Base-by-base conservation (phyloP, 2,888 invertebrate species). In the Craniophora ligustri region DNA sequence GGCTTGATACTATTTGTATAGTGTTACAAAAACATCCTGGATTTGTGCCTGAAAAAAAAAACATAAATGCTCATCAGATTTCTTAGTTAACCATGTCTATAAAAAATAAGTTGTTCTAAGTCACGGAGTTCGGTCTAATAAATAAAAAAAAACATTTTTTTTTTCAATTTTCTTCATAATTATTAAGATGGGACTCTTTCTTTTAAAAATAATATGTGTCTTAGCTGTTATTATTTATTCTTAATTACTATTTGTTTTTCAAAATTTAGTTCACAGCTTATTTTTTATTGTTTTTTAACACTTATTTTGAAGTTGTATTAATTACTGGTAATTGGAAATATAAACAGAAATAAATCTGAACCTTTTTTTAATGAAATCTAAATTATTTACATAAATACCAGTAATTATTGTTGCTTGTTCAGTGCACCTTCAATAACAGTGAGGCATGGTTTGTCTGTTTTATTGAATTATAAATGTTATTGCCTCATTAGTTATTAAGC, bases 71-170 rank as follows among this genome's bases (percentile, higher is more conserved):
- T 77, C 50, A 71, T 67, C 49, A 3, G 70, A 72, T 70, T 74
- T 50, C 42, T 77, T 91, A 91, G 89, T 85, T 89, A 88, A 89
- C 75, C 82, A 88, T 67, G 65, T 69, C 84, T 79, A 84, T 75
- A 85, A 89, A 89, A 89, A 91, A 91, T 89, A 89, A 90, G 91
- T 91, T 87, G 91, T 90, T 78, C 72, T 85, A 86, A 86, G 81
- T 67, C 61, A 44, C 59, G 75, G 79, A 78, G 82, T 78, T 71
- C 77, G 82, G 80, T 85, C 84, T 78, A 45, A 64, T 59, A 60
- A 44, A 19, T n/a, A n/a, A n/a, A n/a, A n/a, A n/a, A 58, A 19
- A 45, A 40, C 38, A 36, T 31, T 3, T 7, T 35, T 34, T 38
- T 44, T 34, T 56, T 49, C 13, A 1, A 44, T 59, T 47, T 28